These are phyloP conservation scores for Leptura quadrifasciata DNA, from an alignment of 2,888 invertebrate genomes.

Conservation along the genomic window DNA sequence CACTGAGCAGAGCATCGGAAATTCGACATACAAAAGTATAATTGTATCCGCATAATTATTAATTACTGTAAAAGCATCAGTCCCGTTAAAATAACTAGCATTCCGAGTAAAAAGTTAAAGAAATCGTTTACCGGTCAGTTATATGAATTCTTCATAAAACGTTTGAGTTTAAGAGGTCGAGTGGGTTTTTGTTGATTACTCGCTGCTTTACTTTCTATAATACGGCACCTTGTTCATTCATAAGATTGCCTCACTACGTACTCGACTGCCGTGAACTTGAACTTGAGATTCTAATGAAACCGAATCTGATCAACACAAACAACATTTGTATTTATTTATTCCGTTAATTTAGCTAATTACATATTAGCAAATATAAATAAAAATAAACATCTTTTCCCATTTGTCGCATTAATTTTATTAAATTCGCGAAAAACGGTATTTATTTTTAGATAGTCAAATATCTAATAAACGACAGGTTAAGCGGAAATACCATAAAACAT, in stretches of 20 bases:
- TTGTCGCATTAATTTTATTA: not conserved
- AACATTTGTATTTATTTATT: conserved; percentile 43
- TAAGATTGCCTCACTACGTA: conserved; percentile 67
- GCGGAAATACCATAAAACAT: not conserved
- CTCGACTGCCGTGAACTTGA: conserved; percentile 73
- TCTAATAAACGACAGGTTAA: not conserved
- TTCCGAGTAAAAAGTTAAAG: conserved; percentile 60
- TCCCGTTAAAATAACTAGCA: conserved; percentile 60
- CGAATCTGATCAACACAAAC: conserved; percentile 66
- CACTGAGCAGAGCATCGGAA: conserved; percentile 56
- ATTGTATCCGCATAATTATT: conserved; percentile 43
- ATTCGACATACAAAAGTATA: conserved; percentile 48
- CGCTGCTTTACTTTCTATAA: conserved; percentile 69
- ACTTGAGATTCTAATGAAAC: conserved; percentile 73
- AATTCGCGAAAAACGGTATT: not conserved
- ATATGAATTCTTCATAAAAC: conserved; percentile 50
- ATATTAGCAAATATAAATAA: conserved; percentile 5
- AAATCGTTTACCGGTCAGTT: conserved; percentile 47
- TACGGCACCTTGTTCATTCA: conserved; percentile 70
- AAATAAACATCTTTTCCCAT: not conserved
- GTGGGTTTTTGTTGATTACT: conserved; percentile 58
- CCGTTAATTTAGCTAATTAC: not conserved
- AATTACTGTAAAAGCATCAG: conserved; percentile 62
- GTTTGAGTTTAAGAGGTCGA: conserved; percentile 60
- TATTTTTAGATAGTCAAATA: not conserved